phyloP scores from a whole-genome alignment of 2,888 invertebrate genomes.

The Rhynchonema sp. region DNA sequence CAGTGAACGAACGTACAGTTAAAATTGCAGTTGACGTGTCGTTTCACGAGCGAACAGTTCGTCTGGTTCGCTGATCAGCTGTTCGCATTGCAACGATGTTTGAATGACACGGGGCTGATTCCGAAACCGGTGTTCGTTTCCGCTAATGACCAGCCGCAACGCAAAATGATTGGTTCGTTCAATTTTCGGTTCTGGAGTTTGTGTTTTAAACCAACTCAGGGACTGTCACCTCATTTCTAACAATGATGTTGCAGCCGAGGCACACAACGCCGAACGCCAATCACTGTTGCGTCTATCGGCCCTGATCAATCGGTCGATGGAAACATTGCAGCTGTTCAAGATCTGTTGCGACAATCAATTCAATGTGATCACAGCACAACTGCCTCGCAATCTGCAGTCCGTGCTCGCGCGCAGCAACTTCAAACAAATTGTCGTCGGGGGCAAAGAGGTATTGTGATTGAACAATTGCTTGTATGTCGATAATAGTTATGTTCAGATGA shows the following conservation, averaged over 20 bases:
- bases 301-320: conserved; percentile 49
- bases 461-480: too few relatives aligned
- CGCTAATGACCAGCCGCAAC: not conserved
- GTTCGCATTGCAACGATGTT: conserved; percentile 28
- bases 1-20: too few relatives aligned
- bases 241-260: conserved; percentile 28
- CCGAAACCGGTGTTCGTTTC: not conserved
- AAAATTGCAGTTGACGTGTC: conserved; percentile 50
- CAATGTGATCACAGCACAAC: conserved; percentile 43
- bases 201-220: too few relatives aligned
- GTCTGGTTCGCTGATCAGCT: conserved; percentile 52
- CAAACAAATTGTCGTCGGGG: not conserved
- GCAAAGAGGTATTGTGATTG: not conserved
- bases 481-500: not conserved
- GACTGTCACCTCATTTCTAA: not conserved
- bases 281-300: conserved; percentile 30
- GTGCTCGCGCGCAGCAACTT: not conserved
- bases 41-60: conserved; percentile 49
- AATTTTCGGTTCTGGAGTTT: too few relatives aligned
- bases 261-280: conserved; percentile 12
- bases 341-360: conserved; percentile 78
- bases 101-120: conserved; percentile 6
- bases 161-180: not conserved
- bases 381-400: conserved; percentile 16
- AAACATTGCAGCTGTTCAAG: conserved; percentile 78